These are phyloP conservation scores for Bradysia coprophila DNA, from an alignment of 1,140 invertebrate species.

Conservation along the genomic window DNA sequence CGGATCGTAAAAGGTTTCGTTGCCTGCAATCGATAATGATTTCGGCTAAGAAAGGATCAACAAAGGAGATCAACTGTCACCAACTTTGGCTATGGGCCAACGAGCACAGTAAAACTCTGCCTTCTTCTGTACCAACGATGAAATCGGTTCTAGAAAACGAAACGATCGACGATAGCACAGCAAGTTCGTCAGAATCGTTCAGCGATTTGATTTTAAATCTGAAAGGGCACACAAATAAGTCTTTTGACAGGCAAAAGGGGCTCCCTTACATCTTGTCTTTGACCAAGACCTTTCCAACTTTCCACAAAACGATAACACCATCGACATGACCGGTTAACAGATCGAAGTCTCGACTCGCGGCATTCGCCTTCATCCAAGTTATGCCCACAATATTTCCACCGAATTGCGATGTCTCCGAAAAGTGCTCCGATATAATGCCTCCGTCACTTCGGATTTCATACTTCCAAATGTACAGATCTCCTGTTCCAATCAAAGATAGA, in stretches of 20 bases:
- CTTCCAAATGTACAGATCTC: conserved; percentile 16
- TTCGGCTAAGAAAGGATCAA: neutral
- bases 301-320: conserved; percentile 14
- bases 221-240: neutral
- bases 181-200: too few species aligned
- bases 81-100: neutral
- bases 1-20: neutral
- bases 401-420: conserved; percentile 9
- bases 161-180: conserved; percentile 12
- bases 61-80: neutral
- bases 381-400: conserved; percentile 15
- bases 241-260: neutral
- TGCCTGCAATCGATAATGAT: neutral
- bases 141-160: conserved; percentile 12
- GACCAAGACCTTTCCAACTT: conserved; percentile 10
- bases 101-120: neutral
- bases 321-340: conserved; percentile 16
- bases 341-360: conserved; percentile 7
- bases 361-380: conserved; percentile 9
- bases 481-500: too few species aligned
- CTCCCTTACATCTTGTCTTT: conserved; percentile 15
- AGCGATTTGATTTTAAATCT: conserved; percentile 3
- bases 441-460: conserved; percentile 1
- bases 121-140: conserved; percentile 10
- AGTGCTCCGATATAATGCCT: conserved; percentile 11